Percentiles rank a stretch among this genome's conserved stretches.
Evolutionary conservation across 53 echinoderm and acorn worm genomes (phyloP).

Genomic region (Paracentrotus lividus): DNA sequence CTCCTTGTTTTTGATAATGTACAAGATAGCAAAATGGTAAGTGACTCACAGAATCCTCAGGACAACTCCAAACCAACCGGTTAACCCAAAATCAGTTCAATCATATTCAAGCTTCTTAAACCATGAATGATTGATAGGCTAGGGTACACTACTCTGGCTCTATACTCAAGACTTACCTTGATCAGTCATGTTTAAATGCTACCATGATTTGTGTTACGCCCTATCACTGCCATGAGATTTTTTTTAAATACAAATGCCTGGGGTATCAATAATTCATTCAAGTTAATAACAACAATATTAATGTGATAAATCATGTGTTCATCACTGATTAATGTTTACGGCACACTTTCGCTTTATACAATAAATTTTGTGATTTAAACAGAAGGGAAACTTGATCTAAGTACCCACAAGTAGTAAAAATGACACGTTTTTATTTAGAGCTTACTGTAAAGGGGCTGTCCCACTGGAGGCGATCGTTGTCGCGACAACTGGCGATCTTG

Average conservation of each 20-base stretch:
- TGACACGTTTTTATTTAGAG: neutral
- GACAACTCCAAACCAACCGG: neutral
- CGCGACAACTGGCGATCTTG: too few relatives aligned
- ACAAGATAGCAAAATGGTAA: neutral
- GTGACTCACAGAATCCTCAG: neutral
- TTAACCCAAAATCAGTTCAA: neutral
- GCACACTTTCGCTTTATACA: neutral
- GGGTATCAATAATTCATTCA: too few relatives aligned
- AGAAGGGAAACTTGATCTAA: too few relatives aligned
- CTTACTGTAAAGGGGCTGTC: neutral
- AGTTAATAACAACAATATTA: too few relatives aligned
- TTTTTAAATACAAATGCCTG: too few relatives aligned
- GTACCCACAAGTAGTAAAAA: too few relatives aligned
- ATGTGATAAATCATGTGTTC: too few relatives aligned
- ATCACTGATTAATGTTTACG: neutral
- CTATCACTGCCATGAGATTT: too few relatives aligned
- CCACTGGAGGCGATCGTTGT: too few relatives aligned
- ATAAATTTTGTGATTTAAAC: too few relatives aligned
- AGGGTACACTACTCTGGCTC: neutral
- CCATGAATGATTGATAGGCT: constrained; percentile 4
- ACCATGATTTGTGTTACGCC: too few relatives aligned
- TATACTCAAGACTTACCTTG: neutral
- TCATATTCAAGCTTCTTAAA: neutral
- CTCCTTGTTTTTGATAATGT: neutral
- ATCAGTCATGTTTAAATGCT: neutral